Percentiles rank a stretch among this genome's conserved stretches.
These are phyloP conservation scores for Zele albiditarsus DNA, from an alignment of 2,888 invertebrate species.

Conservation along the genomic window DNA sequence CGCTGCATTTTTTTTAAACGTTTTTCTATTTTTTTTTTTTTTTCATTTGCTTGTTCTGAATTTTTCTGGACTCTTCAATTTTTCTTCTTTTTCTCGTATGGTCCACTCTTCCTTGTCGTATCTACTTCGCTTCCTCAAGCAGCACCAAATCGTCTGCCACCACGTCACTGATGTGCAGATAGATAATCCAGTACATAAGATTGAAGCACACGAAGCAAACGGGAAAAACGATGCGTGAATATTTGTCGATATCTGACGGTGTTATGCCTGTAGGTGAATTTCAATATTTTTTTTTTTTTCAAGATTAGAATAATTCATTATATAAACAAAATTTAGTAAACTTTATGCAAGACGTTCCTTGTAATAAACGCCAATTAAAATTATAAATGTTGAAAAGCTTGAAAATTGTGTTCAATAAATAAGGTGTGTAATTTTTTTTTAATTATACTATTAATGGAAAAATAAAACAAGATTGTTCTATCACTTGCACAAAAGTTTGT, in stretches of 20 bases:
- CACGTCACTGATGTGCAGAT: conserved; percentile 96
- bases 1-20: not conserved
- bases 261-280: conserved; percentile 78
- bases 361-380: conserved; percentile 49
- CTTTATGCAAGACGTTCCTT: conserved; percentile 53
- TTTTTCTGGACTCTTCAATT: conserved; percentile 26
- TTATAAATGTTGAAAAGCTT: not conserved
- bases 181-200: conserved; percentile 98
- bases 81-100: conserved; percentile 48
- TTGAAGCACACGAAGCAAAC: conserved; percentile 99
- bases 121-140: conserved; percentile 69
- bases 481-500: no score
- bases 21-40: not conserved
- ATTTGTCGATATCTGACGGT: conserved; percentile 99
- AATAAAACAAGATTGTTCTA: no score
- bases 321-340: conserved; percentile 19
- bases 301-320: conserved; percentile 5
- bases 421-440: no score
- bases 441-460: no score
- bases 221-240: conserved; percentile 98
- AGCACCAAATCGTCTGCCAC: conserved; percentile 93
- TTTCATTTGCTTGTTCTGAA: conserved; percentile 29
- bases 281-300: conserved; percentile 43
- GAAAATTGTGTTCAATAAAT: not conserved
- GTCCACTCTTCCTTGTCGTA: conserved; percentile 44